A percentile compares a stretch with the other conserved stretches of the same genome.
Evolutionary conservation across 1,140 invertebrate genomes (phyloP).

Genomic region (Heliconius melpomene): DNA sequence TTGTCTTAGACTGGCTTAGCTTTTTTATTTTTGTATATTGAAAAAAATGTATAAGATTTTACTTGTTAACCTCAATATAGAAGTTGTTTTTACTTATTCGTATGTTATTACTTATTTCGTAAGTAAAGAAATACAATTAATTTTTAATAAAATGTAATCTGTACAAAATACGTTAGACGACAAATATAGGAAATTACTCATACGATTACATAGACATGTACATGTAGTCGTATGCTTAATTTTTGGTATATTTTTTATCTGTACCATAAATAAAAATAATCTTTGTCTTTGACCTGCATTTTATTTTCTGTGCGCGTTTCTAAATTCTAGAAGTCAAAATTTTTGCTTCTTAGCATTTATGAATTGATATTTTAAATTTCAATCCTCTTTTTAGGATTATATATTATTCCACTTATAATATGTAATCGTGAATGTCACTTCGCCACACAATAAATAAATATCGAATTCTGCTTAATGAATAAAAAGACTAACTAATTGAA

Average conservation of each 20-base stretch:
- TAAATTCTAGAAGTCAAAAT: neutral
- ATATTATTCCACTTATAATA: neutral
- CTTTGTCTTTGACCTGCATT: neutral
- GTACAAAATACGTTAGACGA: too few species aligned
- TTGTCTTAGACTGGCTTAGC: neutral
- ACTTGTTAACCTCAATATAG: too few species aligned
- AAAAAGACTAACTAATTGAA: neutral
- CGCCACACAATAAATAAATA: neutral
- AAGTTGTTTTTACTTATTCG: too few species aligned
- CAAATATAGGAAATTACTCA: too few species aligned
- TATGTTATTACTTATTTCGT: too few species aligned
- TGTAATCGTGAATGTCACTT: neutral
- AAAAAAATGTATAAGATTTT: neutral
- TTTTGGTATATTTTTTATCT: neutral
- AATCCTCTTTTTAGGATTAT: neutral
- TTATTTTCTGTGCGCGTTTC: neutral
- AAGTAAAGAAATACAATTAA: too few species aligned
- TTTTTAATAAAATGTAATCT: too few species aligned
- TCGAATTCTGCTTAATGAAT: neutral
- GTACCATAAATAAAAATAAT: neutral
- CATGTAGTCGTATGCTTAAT: too few species aligned
- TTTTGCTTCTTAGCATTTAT: neutral
- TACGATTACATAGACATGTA: too few species aligned
- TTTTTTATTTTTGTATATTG: neutral
- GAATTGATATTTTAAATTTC: neutral